Base-by-base conservation (phyloP, 2,888 invertebrate genomes). In the Eristalis pertinax region DNA sequence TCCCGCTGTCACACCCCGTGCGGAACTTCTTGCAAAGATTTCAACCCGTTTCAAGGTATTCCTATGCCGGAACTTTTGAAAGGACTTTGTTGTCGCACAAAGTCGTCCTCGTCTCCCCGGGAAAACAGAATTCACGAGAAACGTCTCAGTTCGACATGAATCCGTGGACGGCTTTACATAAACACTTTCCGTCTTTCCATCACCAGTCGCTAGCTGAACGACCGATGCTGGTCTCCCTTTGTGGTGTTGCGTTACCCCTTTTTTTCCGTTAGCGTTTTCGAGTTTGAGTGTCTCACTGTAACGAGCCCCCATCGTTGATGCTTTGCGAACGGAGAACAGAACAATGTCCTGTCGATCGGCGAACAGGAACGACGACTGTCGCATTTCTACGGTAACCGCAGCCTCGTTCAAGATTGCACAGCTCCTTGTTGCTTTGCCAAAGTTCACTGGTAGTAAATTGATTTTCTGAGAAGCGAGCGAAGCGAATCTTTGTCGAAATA, bases 351-450 rank as follows among this genome's bases (percentile, higher is more conserved):
- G 26, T 24, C 26, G 43, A 50, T n/a, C 38, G 11, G 24, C 24
- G 24, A 26, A 22, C 60, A 26, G 13, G 13, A 26, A 11, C 24
- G 11, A 60, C 50, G 50, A 50, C 22, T 26, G 70, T 35, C 60
- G 67, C 73, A 80, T 73, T 80, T 67, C 67, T 80, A 80, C 58
- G 68, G 80, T 58, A 73, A 70, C 67, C 43, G 8, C n/a, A 41
- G 32, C 10, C 56, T 22, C 65, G 35, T 50, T 50, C 26, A 22
- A 10, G 22, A 15, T 35, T 19, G 38, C 50, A 50, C 5, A 43
- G 15, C 7, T n/a, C 64, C 22, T 29, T 29, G 4, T 5, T 26
- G 29, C 29, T 29, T 13, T 10, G 4, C 56, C 38, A 29, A 32
- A 11, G 19, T 43, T 43, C 19, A 19, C 19, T 26, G 7, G 58